These are phyloP conservation scores for Nemopilema nomurai DNA, from an alignment of 30 jellyfish, hydroid and myxozoan genomes.

Conservation along the genomic window DNA sequence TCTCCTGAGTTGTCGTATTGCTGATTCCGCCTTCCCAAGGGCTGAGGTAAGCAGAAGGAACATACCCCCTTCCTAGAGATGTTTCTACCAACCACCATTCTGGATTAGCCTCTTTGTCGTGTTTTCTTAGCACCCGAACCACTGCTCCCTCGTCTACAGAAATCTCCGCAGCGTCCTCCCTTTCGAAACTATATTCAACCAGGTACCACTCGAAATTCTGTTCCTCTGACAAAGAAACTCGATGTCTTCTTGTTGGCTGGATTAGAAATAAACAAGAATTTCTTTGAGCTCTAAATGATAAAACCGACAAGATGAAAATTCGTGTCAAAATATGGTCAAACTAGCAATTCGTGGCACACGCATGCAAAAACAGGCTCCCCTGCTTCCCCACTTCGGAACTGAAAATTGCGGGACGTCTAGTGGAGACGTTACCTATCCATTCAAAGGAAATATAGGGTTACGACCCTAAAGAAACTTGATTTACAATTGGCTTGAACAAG, in stretches of 20 bases:
- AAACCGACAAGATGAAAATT: too few species aligned
- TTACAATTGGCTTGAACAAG: too few species aligned
- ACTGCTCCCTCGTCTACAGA: constrained; percentile 71
- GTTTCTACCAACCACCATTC: constrained; percentile 96
- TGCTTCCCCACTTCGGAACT: too few species aligned
- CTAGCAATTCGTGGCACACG: too few species aligned
- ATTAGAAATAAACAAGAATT: not conserved
- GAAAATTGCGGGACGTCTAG: too few species aligned
- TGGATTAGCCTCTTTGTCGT: constrained; percentile 83
- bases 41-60: constrained; percentile 71
- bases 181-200: constrained; percentile 69
- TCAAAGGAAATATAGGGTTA: too few species aligned
- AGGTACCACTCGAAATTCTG: constrained; percentile 13
- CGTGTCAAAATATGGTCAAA: too few species aligned
- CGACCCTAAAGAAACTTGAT: too few species aligned
- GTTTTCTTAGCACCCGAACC: constrained; percentile 67
- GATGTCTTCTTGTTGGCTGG: not conserved
- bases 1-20: not conserved
- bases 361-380: too few species aligned
- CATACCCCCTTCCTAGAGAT: constrained; percentile 65
- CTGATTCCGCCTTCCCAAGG: not conserved
- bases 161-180: constrained; percentile 82
- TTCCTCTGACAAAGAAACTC: not conserved
- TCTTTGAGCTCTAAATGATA: not conserved
- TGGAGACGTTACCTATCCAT: too few species aligned